phyloP scores from a whole-genome alignment of 2,888 invertebrate species.

The Ariolimax columbianus region DNA sequence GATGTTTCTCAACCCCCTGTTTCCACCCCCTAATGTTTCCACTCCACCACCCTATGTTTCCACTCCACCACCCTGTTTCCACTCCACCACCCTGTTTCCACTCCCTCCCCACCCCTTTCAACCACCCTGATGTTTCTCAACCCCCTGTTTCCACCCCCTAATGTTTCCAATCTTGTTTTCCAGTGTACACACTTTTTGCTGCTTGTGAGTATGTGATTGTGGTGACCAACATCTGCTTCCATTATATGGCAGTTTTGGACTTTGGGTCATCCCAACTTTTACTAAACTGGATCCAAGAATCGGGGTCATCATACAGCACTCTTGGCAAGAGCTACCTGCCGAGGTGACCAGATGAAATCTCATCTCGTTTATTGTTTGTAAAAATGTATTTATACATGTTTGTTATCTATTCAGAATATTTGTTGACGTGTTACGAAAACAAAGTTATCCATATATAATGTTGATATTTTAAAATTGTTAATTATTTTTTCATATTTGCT shows the following conservation, averaged over 20 bases:
- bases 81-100: no score
- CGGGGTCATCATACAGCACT: background rate
- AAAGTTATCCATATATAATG: no score
- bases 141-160: no score
- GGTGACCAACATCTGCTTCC: slow-evolving; percentile 93
- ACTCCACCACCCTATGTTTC: no score
- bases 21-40: no score
- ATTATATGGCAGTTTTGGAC: slow-evolving; percentile 88
- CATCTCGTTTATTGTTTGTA: background rate
- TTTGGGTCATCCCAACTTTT: slow-evolving; percentile 41
- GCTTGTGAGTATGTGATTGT: slow-evolving; percentile 94
- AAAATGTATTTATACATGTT: background rate
- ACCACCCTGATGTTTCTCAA: no score
- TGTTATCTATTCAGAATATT: no score
- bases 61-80: background rate
- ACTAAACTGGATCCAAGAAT: background rate
- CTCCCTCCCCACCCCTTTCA: no score
- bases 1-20: no score
- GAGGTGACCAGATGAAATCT: background rate
- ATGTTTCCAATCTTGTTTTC: slow-evolving; percentile 79
- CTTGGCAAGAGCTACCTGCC: slow-evolving; percentile 5
- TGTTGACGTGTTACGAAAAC: no score
- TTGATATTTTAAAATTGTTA: no score
- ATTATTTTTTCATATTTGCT: no score
- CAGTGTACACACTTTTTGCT: slow-evolving; percentile 95